Evolutionary conservation across 2,888 invertebrate species (phyloP).

Genomic region (Poecilobothrus nobilitatus): DNA sequence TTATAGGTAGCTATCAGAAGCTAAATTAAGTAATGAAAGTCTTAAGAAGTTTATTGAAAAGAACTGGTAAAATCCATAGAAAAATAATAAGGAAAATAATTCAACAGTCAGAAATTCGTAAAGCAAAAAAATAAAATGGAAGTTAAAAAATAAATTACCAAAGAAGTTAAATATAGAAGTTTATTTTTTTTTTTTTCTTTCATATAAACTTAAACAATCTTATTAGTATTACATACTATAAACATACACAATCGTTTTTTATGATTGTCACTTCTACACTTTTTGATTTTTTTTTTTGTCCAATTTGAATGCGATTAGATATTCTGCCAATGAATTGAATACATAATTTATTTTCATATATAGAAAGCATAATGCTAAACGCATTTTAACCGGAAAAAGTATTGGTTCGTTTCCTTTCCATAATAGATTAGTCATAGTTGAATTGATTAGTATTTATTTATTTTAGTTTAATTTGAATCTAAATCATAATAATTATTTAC

Average conservation of each 20-base stretch:
- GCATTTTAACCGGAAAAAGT: background rate
- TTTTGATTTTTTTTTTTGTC: background rate
- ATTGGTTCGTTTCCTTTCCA: background rate
- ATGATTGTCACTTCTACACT: background rate
- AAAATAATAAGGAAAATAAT: background rate
- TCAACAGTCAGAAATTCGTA: background rate
- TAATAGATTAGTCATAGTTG: too few species aligned
- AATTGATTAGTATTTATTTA: too few species aligned
- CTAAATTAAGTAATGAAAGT: background rate
- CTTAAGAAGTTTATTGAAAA: background rate
- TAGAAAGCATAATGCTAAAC: too few species aligned
- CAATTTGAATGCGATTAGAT: slow-evolving; percentile 2
- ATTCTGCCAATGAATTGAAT: background rate
- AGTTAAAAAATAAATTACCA: background rate
- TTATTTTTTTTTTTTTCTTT: background rate
- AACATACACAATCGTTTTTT: background rate
- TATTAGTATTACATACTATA: too few species aligned
- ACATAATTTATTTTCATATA: background rate
- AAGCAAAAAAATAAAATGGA: background rate
- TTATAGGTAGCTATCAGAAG: slow-evolving; percentile 1
- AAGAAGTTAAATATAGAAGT: background rate
- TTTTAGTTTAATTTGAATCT: too few species aligned
- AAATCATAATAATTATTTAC: too few species aligned
- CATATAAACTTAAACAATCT: background rate
- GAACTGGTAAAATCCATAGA: background rate